Evolutionary conservation across 2,797 vertebrate genomes (phyloP).

Genomic region (Amphiprion clarkii): DNA sequence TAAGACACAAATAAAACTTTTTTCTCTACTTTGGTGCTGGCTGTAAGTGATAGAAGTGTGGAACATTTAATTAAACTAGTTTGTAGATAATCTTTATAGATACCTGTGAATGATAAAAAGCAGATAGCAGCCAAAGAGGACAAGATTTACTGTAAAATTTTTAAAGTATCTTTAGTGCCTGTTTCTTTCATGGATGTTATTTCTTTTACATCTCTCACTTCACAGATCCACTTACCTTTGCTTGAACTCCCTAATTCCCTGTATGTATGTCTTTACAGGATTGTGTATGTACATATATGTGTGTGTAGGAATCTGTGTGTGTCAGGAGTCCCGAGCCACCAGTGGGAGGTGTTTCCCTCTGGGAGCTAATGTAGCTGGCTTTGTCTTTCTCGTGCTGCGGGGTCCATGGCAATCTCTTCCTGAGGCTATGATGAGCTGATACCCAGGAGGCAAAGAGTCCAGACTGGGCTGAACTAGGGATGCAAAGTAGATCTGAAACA

Average conservation of each 20-base stretch:
- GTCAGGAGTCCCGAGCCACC: background rate
- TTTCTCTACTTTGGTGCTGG: too few relatives aligned
- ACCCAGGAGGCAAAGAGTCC: background rate
- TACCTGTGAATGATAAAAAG: too few relatives aligned
- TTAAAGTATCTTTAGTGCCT: background rate
- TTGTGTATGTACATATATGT: background rate
- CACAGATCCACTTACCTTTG: constrained; percentile 14
- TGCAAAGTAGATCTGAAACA: constrained; percentile 2
- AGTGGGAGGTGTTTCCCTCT: constrained; percentile 13
- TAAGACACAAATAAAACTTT: too few relatives aligned
- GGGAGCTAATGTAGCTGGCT: constrained; percentile 7
- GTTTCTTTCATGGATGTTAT: background rate
- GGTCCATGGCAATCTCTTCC: constrained; percentile 12
- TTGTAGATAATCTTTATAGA: background rate
- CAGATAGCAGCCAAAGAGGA: too few relatives aligned
- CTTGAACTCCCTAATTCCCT: constrained; percentile 22
- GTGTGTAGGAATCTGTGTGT: background rate
- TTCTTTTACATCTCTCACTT: background rate
- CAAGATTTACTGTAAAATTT: too few relatives aligned
- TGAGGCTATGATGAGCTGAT: constrained; percentile 24
- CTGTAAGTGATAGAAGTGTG: too few relatives aligned
- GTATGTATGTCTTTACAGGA: background rate
- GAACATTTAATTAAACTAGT: too few relatives aligned
- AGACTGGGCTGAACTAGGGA: constrained; percentile 4
- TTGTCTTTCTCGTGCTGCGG: constrained; percentile 18